These are phyloP conservation scores for Beaufortia kweichowensis DNA, from an alignment of 2,113 vertebrate genomes.

Conservation along the genomic window DNA sequence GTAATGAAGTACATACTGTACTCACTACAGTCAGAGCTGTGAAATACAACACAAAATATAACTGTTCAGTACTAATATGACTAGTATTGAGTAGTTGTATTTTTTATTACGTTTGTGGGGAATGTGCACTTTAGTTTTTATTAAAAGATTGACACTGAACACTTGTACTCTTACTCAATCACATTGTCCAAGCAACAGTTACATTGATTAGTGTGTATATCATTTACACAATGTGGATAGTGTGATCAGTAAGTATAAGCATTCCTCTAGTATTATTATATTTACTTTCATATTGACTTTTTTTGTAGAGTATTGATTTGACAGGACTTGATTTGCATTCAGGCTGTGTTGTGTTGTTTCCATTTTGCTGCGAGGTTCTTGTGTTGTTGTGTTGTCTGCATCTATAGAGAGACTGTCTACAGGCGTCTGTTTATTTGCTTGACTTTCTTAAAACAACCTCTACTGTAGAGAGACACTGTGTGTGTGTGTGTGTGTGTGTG, in stretches of 20 bases:
- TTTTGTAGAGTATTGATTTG: background rate
- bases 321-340: background rate
- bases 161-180: too few relatives aligned
- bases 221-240: background rate
- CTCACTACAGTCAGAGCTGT: too few relatives aligned
- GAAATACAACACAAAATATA: too few relatives aligned
- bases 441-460: constrained; percentile 3
- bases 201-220: too few relatives aligned
- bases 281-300: background rate
- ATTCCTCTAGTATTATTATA: background rate
- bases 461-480: background rate
- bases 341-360: background rate
- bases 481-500: background rate
- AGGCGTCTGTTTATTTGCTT: background rate
- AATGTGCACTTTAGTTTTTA: too few relatives aligned
- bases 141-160: too few relatives aligned
- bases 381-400: constrained; percentile 18
- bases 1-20: background rate
- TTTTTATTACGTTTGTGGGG: too few relatives aligned
- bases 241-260: background rate
- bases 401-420: background rate
- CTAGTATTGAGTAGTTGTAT: too few relatives aligned
- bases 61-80: too few relatives aligned
- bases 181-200: too few relatives aligned
- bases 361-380: constrained; percentile 4